Conservation (phyloP, 2,888 invertebrate genomes). For the Tinea pellionella region DNA sequence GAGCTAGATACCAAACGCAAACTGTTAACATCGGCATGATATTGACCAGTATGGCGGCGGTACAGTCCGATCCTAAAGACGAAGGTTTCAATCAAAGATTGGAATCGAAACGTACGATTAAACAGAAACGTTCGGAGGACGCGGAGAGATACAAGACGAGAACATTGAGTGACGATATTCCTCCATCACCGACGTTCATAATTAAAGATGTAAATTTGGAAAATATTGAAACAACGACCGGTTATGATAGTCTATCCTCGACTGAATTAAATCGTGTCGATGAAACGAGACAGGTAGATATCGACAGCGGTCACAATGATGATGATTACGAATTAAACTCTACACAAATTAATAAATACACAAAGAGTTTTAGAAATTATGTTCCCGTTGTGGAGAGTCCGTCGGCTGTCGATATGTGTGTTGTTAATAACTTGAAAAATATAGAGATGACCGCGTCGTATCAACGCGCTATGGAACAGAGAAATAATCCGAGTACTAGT, state of each 20-base stretch:
- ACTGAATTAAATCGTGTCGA: conserved; percentile 52
- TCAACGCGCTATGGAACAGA: conserved; percentile 29
- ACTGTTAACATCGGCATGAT: conserved; percentile 52
- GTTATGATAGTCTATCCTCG: conserved; percentile 56
- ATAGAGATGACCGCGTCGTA: conserved; percentile 56
- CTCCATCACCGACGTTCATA: conserved; percentile 61
- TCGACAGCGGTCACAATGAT: conserved; percentile 78
- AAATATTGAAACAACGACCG: conserved; percentile 58
- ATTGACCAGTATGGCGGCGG: conserved; percentile 25
- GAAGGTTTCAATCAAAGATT: conserved; percentile 48
- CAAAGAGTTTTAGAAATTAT: conserved; percentile 62
- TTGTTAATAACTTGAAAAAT: conserved; percentile 58
- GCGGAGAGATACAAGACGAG: conserved; percentile 81
- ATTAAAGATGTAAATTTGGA: conserved; percentile 56
- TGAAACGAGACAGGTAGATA: conserved; percentile 38
- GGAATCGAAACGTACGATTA: conserved; percentile 58
- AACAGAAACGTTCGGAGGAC: conserved; percentile 73
- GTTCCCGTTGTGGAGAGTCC: conserved; percentile 59
- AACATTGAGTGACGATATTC: conserved; percentile 70
- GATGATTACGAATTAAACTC: conserved; percentile 76
- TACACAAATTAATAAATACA: conserved; percentile 70
- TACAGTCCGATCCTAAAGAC: conserved; percentile 39
- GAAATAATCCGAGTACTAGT: conserved; percentile 42
- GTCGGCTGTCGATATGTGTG: conserved; percentile 53
- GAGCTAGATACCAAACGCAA: conserved; percentile 78